Evolutionary conservation across 2,888 invertebrate genomes (phyloP).

Genomic region (Amiota communis): DNA sequence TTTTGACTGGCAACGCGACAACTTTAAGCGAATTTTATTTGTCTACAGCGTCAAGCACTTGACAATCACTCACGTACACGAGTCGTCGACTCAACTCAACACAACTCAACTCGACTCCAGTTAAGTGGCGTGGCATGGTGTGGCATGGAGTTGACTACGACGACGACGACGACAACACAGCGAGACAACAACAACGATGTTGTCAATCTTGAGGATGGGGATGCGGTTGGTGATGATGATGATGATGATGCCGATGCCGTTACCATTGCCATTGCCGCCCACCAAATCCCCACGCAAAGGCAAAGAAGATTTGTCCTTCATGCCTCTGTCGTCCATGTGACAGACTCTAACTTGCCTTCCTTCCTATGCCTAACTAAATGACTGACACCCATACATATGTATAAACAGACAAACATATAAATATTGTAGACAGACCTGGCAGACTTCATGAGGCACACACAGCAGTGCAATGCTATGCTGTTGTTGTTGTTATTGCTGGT

Average conservation of each 20-base stretch:
- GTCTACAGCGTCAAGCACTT: slow-evolving; percentile 67
- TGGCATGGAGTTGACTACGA: slow-evolving; percentile 10
- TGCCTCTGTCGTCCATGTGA: background rate
- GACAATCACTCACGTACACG: slow-evolving; percentile 66
- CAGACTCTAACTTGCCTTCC: background rate
- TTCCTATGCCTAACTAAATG: slow-evolving; percentile 4
- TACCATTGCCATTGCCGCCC: background rate
- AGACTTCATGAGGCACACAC: background rate
- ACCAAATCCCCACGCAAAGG: background rate
- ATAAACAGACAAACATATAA: background rate
- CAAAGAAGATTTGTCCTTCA: slow-evolving; percentile 23
- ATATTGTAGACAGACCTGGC: slow-evolving; percentile 3
- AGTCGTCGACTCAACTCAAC: slow-evolving; percentile 30
- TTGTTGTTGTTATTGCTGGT: slow-evolving; percentile 32
- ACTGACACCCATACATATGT: slow-evolving; percentile 1
- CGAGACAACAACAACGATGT: too few relatives aligned
- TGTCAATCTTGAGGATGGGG: too few relatives aligned
- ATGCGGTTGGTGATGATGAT: background rate
- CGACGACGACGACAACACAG: background rate
- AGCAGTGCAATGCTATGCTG: slow-evolving; percentile 15
- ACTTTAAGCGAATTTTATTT: slow-evolving; percentile 68
- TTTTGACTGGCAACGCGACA: slow-evolving; percentile 34
- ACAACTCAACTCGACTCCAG: background rate
- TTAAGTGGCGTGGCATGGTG: slow-evolving; percentile 16
- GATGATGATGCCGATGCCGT: background rate